Conservation (phyloP, 1,140 invertebrate genomes). For the Linepithema humile region DNA sequence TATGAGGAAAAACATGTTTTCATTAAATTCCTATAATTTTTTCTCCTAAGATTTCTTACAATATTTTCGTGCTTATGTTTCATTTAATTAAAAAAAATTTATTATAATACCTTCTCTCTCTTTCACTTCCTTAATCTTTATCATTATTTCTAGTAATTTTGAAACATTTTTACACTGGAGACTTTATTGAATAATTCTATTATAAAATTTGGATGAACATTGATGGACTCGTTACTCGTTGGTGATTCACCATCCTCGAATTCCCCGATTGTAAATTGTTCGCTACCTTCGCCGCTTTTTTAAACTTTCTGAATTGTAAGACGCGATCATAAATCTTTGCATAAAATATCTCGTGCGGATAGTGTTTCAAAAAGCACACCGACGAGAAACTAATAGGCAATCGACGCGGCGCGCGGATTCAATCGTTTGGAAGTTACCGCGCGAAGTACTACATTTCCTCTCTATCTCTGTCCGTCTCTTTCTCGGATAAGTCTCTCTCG, state of each 20-base stretch:
- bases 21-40: neutral
- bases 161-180: neutral
- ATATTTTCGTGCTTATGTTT: neutral
- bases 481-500: constrained; percentile 2
- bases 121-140: neutral
- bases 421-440: constrained; percentile 40
- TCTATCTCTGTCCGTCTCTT: too few species aligned
- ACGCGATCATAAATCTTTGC: constrained; percentile 21
- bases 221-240: constrained; percentile 16
- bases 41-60: neutral
- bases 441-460: neutral
- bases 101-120: neutral
- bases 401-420: constrained; percentile 39
- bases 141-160: neutral
- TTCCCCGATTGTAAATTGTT: constrained; percentile 20
- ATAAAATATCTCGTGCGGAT: constrained; percentile 31
- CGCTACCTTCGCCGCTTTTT: constrained; percentile 32
- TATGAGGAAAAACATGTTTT: neutral
- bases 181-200: neutral
- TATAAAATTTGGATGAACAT: neutral
- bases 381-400: constrained; percentile 52
- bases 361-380: constrained; percentile 48
- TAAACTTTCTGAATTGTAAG: constrained; percentile 27
- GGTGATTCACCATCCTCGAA: constrained; percentile 27
- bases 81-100: neutral